phyloP scores from a whole-genome alignment of 1,140 invertebrate species.

The Brachionus sp. region DNA sequence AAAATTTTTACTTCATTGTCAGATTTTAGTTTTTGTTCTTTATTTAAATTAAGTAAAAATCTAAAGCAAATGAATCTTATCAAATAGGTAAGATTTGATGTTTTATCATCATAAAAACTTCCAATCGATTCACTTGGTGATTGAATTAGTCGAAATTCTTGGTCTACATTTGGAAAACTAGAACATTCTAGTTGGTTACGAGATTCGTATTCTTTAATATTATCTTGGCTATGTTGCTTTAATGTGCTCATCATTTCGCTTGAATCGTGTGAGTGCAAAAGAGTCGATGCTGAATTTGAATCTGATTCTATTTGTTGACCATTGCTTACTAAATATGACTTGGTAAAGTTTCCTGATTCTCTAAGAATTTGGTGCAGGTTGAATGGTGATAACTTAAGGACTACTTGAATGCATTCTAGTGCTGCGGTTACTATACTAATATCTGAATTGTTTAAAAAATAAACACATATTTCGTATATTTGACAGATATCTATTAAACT shows the following conservation, averaged over 20 bases:
- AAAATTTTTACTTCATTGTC: slow-evolving; percentile 73
- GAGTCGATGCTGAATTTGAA: background rate
- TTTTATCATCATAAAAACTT: slow-evolving; percentile 63
- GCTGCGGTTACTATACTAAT: slow-evolving; percentile 79
- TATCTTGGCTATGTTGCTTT: slow-evolving; percentile 48
- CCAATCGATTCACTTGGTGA: background rate
- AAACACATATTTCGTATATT: slow-evolving; percentile 76
- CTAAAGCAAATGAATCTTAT: slow-evolving; percentile 69
- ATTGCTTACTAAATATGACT: slow-evolving; percentile 51
- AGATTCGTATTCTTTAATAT: background rate
- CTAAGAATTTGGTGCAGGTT: slow-evolving; percentile 65
- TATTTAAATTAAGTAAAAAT: slow-evolving; percentile 69
- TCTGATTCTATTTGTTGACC: background rate
- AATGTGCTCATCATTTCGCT: background rate
- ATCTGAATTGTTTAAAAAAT: slow-evolving; percentile 69
- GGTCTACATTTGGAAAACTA: background rate
- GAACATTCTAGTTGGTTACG: background rate
- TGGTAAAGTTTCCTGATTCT: slow-evolving; percentile 62
- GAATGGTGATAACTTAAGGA: slow-evolving; percentile 68
- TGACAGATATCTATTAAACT: slow-evolving; percentile 59
- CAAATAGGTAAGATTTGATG: slow-evolving; percentile 71
- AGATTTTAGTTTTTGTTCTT: slow-evolving; percentile 64
- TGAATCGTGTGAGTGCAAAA: background rate
- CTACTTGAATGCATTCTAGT: slow-evolving; percentile 72
- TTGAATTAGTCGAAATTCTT: background rate